Evolutionary conservation across 2,113 vertebrate genomes (phyloP).

Genomic region (Megalops atlanticus): DNA sequence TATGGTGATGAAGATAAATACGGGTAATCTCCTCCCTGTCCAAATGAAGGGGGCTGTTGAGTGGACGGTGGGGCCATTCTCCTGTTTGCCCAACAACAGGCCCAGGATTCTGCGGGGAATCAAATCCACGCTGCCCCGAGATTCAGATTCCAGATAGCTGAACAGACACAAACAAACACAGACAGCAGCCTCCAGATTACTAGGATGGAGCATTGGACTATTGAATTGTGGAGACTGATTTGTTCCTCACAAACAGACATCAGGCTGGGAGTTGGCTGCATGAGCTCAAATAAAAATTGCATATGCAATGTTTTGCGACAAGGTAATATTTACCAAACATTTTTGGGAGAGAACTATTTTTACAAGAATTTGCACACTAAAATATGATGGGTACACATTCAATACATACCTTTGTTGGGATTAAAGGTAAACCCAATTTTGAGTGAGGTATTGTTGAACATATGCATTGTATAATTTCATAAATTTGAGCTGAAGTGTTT

Average conservation of each 20-base stretch:
- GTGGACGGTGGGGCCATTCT: conserved; percentile 33
- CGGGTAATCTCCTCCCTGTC: conserved; percentile 65
- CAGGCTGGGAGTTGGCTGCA: background rate
- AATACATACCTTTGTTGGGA: no score
- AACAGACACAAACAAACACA: conserved; percentile 34
- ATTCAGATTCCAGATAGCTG: conserved; percentile 28
- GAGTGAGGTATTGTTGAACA: no score
- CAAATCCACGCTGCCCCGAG: conserved; percentile 30
- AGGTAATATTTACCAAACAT: no score
- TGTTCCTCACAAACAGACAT: background rate
- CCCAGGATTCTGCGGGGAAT: conserved; percentile 34
- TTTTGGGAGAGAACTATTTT: no score
- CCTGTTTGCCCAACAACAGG: conserved; percentile 35
- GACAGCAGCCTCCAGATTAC: background rate
- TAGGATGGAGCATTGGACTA: background rate
- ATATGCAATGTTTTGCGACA: no score
- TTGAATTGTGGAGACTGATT: background rate
- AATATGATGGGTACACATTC: no score
- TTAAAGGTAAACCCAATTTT: no score
- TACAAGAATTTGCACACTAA: no score
- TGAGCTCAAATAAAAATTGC: no score
- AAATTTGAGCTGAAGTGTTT: no score
- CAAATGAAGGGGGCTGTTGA: conserved; percentile 49
- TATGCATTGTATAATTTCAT: no score
- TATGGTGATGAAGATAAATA: conserved; percentile 75